Conservation (phyloP, 1,140 invertebrate species). For the Drosophila arizonae region DNA sequence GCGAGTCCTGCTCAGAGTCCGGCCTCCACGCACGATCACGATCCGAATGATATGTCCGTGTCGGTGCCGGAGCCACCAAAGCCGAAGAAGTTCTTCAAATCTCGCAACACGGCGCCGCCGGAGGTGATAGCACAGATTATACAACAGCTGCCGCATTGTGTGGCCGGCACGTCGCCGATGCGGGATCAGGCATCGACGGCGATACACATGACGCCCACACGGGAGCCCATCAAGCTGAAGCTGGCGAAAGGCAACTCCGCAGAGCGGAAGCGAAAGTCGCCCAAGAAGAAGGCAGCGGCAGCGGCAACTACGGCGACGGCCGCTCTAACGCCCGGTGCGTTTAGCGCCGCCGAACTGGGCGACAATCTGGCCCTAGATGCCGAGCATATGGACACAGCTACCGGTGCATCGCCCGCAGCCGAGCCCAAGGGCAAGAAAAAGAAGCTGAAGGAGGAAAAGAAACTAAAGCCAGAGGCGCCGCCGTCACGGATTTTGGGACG, state of each 20-base stretch:
- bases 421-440: slow-evolving; percentile 62
- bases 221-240: slow-evolving; percentile 70
- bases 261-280: slow-evolving; percentile 80
- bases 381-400: slow-evolving; percentile 39
- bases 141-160: slow-evolving; percentile 84
- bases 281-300: slow-evolving; percentile 62
- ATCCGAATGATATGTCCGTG: slow-evolving; percentile 83
- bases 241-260: slow-evolving; percentile 83
- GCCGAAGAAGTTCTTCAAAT: slow-evolving; percentile 96
- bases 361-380: slow-evolving; percentile 36
- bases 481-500: slow-evolving; percentile 77
- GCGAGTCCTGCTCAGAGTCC: slow-evolving; percentile 85
- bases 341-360: slow-evolving; percentile 39
- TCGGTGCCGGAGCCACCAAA: slow-evolving; percentile 85
- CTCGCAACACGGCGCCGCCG: slow-evolving; percentile 87
- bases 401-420: slow-evolving; percentile 20
- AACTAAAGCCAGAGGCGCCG: slow-evolving; percentile 81
- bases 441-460: slow-evolving; percentile 78
- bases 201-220: slow-evolving; percentile 43
- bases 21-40: slow-evolving; percentile 84
- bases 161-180: slow-evolving; percentile 82
- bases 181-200: slow-evolving; percentile 44
- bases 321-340: slow-evolving; percentile 55
- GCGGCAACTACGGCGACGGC: slow-evolving; percentile 16
- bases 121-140: slow-evolving; percentile 84